phyloP scores from a whole-genome alignment of 2,888 invertebrate genomes.

The Deroplatys truncata region DNA sequence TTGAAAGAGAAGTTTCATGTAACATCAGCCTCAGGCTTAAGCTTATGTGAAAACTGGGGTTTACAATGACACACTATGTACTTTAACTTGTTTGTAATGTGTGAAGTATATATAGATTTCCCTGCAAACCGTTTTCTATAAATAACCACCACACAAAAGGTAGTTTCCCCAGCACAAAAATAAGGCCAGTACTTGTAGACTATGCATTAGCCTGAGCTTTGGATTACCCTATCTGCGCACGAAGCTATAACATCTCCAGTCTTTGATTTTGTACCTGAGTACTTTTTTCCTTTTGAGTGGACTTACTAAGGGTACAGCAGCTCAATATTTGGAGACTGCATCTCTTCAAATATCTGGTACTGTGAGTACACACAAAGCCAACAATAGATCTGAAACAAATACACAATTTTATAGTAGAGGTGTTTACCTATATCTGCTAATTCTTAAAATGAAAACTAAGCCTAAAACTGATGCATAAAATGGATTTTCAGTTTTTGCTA shows the following conservation, averaged over 20 bases:
- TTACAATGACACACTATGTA: not conserved
- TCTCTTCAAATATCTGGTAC: constrained; percentile 72
- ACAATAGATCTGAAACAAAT: constrained; percentile 70
- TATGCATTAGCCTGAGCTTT: not conserved
- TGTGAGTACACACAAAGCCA: constrained; percentile 83
- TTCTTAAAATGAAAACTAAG: too few relatives aligned
- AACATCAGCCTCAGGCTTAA: too few relatives aligned
- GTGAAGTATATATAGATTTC: not conserved
- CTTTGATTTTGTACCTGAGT: not conserved
- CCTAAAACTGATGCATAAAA: not conserved
- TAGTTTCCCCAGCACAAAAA: not conserved
- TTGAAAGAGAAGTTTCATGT: too few relatives aligned
- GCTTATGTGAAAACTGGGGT: too few relatives aligned
- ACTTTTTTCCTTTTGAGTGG: not conserved
- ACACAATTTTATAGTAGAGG: constrained; percentile 21
- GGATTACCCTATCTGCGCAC: not conserved
- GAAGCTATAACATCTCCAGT: not conserved
- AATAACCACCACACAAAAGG: not conserved
- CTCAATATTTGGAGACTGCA: constrained; percentile 86
- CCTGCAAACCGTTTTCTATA: not conserved
- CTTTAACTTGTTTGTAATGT: not conserved
- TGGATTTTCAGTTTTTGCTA: not conserved
- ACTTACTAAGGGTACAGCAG: constrained; percentile 58
- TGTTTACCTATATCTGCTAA: not conserved
- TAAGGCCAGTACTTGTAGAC: not conserved